Base-by-base conservation (phyloP, 2,888 invertebrate genomes). In the Conops quadrifasciatus region DNA sequence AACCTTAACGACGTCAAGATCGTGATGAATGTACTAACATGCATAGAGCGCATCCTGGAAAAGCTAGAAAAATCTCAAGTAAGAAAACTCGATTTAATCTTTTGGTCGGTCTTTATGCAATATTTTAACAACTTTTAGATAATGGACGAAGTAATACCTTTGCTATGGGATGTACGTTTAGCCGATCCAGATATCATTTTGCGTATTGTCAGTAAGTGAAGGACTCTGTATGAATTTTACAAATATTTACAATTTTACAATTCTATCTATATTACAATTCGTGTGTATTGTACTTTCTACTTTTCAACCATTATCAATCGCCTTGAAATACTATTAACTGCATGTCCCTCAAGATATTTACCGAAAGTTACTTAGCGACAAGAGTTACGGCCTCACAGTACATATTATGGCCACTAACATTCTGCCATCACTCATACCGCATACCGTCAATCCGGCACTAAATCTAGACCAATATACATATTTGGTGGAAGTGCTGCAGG, bases 361-460 rank as follows among this genome's bases (percentile, higher is more conserved):
- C 88, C 92, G 94, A 81, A 89, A 93, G 81, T 92, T 97, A 92
- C 88, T 97, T 78, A 90, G 91, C 83, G 96, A 97, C 86, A 94
- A 93, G 85, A 94, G 92, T 82, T 97, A 94, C 85, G 96, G 95
- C 53, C 87, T 98, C 77, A 94, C 94, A 3, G 92, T 96, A 63
- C 95, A 93, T 83, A 88, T 96, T 79, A 94, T 98, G 92, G 97
- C 97, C 9, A 95, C 94, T 15, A 92, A 94, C 82, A 95, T 97
- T 80, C 93, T 98, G 90, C 98, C 97, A 9, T 91, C 94, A 16
- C 88, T 98, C 68, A 91, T 96, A 71, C 97, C 97, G 24, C 95
- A 95, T 84, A 94, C 96, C 1, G 93, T 97, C 72, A 97, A 96
- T 87, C 94, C 96, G 16, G 90, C 91, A 56, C 88, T 95, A 74